phyloP scores from a whole-genome alignment of 2,797 vertebrate genomes.

The Pantherophis vulpinus region DNA sequence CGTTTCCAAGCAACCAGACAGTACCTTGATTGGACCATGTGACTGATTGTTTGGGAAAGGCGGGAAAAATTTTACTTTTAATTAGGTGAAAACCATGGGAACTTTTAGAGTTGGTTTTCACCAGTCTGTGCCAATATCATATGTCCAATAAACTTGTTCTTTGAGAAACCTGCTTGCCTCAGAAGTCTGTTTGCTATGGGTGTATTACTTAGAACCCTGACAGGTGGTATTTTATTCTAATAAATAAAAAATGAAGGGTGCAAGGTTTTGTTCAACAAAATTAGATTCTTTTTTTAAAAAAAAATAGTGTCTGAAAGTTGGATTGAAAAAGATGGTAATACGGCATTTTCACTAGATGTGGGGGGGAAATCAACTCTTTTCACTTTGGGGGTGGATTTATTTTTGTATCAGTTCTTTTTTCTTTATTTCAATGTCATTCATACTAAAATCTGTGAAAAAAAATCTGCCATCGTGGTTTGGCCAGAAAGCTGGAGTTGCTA shows the following conservation, averaged over 20 bases:
- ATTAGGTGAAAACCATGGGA: too few species aligned
- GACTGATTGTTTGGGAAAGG: too few species aligned
- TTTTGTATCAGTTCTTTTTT: neutral
- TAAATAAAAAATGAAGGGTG: neutral
- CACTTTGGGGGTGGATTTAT: neutral
- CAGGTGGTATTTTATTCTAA: neutral
- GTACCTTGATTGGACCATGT: too few species aligned
- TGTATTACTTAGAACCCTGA: too few species aligned
- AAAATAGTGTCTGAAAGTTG: neutral
- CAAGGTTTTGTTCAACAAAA: neutral
- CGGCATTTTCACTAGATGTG: neutral
- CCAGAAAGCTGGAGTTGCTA: neutral
- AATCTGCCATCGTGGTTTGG: neutral
- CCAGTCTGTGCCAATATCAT: too few species aligned
- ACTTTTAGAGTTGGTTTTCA: too few species aligned
- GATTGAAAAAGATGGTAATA: neutral
- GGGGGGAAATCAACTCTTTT: neutral
- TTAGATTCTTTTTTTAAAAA: neutral
- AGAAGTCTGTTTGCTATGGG: too few species aligned
- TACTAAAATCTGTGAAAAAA: neutral
- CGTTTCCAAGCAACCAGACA: too few species aligned
- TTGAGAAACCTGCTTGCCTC: too few species aligned
- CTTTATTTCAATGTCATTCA: neutral
- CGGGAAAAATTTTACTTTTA: too few species aligned
- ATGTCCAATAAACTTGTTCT: too few species aligned